Evolutionary conservation across 2,797 vertebrate species (phyloP).

Genomic region (Mormyrus proboscirostris): DNA sequence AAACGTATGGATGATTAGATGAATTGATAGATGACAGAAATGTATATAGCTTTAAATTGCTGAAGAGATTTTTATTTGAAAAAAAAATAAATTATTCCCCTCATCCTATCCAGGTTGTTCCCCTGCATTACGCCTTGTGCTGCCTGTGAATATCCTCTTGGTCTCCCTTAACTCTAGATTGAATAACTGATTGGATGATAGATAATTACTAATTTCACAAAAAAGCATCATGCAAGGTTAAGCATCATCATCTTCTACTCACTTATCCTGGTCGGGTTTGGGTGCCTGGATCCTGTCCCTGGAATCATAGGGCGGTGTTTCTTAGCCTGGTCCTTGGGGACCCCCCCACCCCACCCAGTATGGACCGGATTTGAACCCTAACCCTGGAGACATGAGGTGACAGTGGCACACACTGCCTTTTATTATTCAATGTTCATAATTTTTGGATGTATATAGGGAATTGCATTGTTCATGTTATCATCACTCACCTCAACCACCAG

Average conservation of each 20-base stretch:
- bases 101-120: not conserved
- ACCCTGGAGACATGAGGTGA: not conserved
- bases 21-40: not conserved
- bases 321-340: not conserved
- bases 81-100: not conserved
- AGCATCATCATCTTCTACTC: not conserved
- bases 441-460: not conserved
- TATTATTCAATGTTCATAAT: not conserved
- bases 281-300: not conserved
- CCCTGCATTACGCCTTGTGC: not conserved
- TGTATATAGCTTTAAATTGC: not conserved
- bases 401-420: not conserved
- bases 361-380: not conserved
- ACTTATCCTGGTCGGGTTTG: not conserved
- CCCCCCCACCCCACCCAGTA: not conserved
- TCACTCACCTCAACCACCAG: not conserved
- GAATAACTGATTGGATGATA: not conserved
- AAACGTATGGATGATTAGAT: not conserved
- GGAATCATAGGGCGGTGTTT: not conserved
- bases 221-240: not conserved
- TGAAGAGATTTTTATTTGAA: not conserved
- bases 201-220: not conserved
- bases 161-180: not conserved
- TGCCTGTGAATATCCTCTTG: not conserved
- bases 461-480: not conserved